Evolutionary conservation across 2,797 vertebrate genomes (phyloP), one percentile per base, ranked within the genome.

Genomic region (Parauchenoglanis punctatus): DNA sequence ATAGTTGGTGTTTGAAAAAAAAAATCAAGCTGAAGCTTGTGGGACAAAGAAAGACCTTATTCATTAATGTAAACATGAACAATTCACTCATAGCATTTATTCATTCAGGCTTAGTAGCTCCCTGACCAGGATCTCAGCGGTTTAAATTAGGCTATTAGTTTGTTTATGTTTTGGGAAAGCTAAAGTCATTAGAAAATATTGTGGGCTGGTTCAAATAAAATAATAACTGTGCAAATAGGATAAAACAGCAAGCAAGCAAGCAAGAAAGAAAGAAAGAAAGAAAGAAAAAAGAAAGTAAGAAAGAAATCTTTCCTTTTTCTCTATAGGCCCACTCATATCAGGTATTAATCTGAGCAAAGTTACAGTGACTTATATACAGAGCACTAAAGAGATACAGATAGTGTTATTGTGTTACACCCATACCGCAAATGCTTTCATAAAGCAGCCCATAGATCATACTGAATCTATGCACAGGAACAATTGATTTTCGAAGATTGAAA

Each of bases 201-300:
- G 17, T 70, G 35, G 68, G 40, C 68, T 31, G 31, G 31, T 31
- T 31, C 31, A 31, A 31, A 31, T 31, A 31, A 31, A 31, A 31
- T 63, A 67, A 28, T 67, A 28, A 65, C 65, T 70, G 31, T 7
- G 13, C 5, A 68, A 35, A 6, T 17, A 68, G 18, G 2, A 68
- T 17, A 35, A 17, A 18, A 28, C 31, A 31, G 31, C 31, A 31
- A 31, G 31, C 31, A 31, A 31, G 31, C 31, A 31, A 31, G 31
- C 31, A 31, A 31, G 31, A 68, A 28, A 15, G 4, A 13, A 25
- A 25, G 25, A 7, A 59, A 3, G 10, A 28, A 68, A 68, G 31
- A 70, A 70, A 72, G 8, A 23, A 72, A 72, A 70, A 70, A 70
- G 31, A 70, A 70, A 70, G 31, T n/a, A n/a, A 63, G 61, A 63